These are phyloP conservation scores for Sakesphorus luctuosus DNA, from an alignment of 2,113 vertebrate genomes.

Conservation along the genomic window DNA sequence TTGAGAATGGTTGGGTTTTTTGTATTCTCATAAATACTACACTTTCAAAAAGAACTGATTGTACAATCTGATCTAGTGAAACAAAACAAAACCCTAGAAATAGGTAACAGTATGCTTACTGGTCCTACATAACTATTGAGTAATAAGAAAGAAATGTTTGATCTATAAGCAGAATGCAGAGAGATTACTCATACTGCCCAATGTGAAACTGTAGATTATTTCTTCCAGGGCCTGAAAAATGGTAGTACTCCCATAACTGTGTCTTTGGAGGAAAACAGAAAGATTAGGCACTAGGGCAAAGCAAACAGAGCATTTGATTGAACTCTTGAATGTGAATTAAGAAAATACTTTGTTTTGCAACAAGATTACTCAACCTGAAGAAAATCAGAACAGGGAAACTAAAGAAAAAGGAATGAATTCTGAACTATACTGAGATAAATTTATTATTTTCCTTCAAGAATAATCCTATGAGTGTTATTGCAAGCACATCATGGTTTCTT, in stretches of 20 bases:
- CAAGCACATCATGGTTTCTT: background rate
- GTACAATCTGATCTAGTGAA: background rate
- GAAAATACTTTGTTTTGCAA: background rate
- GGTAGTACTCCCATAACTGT: background rate
- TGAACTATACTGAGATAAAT: background rate
- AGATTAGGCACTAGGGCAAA: background rate
- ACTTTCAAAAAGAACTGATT: background rate
- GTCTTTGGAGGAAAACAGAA: background rate
- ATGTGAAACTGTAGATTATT: background rate
- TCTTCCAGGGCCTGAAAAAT: background rate
- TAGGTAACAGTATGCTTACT: fast-evolving
- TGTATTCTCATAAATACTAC: background rate
- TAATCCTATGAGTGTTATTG: background rate
- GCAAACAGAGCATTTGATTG: background rate
- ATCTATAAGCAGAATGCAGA: background rate
- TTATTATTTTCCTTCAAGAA: background rate
- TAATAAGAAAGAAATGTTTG: background rate
- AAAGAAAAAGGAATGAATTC: background rate
- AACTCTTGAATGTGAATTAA: background rate
- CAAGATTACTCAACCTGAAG: background rate
- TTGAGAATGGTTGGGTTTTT: background rate
- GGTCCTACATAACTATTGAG: background rate
- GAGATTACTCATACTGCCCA: background rate
- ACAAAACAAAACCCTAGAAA: background rate
- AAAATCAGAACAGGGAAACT: background rate